Percentiles rank a stretch among this genome's conserved stretches.
phyloP scores from a whole-genome alignment of 1,140 invertebrate species.

The Drosophila nikananu region DNA sequence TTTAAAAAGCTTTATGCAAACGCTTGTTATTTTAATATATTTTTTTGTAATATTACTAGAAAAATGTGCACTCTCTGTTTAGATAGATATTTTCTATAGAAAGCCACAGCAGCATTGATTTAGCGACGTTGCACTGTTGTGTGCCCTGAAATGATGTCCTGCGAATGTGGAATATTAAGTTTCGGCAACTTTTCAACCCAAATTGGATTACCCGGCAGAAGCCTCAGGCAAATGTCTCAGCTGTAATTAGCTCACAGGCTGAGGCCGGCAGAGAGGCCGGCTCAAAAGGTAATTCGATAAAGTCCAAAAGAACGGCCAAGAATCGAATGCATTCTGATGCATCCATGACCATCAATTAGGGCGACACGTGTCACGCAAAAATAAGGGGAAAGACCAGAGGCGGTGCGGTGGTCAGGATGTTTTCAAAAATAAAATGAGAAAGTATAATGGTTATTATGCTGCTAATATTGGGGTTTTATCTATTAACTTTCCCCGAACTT shows the following conservation, averaged over 20 bases:
- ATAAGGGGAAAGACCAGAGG: too few species aligned
- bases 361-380: neutral
- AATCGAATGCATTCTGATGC: neutral
- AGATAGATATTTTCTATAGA: too few species aligned
- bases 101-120: too few species aligned
- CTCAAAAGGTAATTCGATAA: slow-evolving; percentile 28
- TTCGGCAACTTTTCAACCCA: neutral
- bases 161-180: slow-evolving; percentile 11
- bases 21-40: too few species aligned
- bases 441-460: neutral
- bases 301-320: neutral
- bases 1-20: too few species aligned
- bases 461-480: too few species aligned
- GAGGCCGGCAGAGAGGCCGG: neutral
- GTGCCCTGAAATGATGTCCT: neutral
- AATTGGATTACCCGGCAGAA: slow-evolving; percentile 9
- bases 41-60: too few species aligned
- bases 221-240: neutral
- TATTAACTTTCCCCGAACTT: too few species aligned
- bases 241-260: slow-evolving; percentile 11
- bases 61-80: too few species aligned
- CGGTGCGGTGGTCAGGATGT: neutral
- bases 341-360: slow-evolving; percentile 16
- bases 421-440: neutral
- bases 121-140: too few species aligned